Conservation (phyloP, 1,140 invertebrate species). For the silkworm (Bombyx mori) region ASM3026992v2 NC_085111.1:12734501-12735000, state of each 20-base stretch:
- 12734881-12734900: background rate
- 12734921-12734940: slow-evolving; percentile 28
- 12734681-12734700: slow-evolving; percentile 25
- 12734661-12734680: slow-evolving; percentile 12
- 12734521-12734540: no score
- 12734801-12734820: no score
- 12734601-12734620: no score
- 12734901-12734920: slow-evolving; percentile 20
- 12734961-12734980: slow-evolving; percentile 51
- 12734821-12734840: no score
- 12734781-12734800: no score
- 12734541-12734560: no score
- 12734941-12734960: slow-evolving; percentile 36
- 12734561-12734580: no score
- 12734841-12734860: no score
- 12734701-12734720: slow-evolving; percentile 21
- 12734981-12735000: slow-evolving; percentile 43
- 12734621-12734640: slow-evolving; percentile 25
- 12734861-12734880: no score
- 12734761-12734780: no score
- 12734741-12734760: background rate
- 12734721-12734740: background rate
- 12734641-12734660: slow-evolving; percentile 24
- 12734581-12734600: no score
- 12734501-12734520: no score